Conservation (phyloP, 2,888 invertebrate species). For the Melanargia galathea region DNA sequence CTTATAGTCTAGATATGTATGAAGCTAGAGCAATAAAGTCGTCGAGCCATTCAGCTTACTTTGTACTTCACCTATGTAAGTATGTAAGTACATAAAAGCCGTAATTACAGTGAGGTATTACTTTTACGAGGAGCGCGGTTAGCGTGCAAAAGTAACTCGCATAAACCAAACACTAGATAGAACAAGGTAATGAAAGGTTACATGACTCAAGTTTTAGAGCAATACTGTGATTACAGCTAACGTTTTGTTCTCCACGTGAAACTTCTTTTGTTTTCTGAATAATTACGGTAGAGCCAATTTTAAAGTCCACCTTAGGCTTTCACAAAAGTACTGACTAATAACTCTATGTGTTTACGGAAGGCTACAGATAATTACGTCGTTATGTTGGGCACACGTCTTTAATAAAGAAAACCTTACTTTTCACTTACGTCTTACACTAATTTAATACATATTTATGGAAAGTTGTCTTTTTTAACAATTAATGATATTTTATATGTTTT, state of each 20-base stretch:
- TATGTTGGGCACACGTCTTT: too few species aligned
- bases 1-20: not conserved
- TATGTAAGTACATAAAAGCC: constrained; percentile 11
- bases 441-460: too few species aligned
- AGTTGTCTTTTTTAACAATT: too few species aligned
- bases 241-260: not conserved
- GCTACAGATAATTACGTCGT: too few species aligned
- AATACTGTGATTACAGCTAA: not conserved
- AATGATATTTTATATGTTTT: too few species aligned
- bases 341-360: too few species aligned
- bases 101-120: constrained; percentile 21
- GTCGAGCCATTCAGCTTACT: constrained; percentile 2
- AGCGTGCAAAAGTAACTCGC: constrained; percentile 24
- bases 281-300: too few species aligned
- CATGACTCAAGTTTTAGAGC: constrained; percentile 21
- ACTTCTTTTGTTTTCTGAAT: not conserved
- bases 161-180: constrained; percentile 19
- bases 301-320: too few species aligned
- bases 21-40: constrained; percentile 4
- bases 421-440: too few species aligned
- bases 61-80: constrained; percentile 5
- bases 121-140: constrained; percentile 26
- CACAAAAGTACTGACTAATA: too few species aligned
- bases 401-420: too few species aligned
- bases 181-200: constrained; percentile 23